A percentile compares a stretch with the other conserved stretches of the same genome.
Evolutionary conservation across 2,113 vertebrate genomes (phyloP).

Genomic region (Ptilonorhynchus violaceus): DNA sequence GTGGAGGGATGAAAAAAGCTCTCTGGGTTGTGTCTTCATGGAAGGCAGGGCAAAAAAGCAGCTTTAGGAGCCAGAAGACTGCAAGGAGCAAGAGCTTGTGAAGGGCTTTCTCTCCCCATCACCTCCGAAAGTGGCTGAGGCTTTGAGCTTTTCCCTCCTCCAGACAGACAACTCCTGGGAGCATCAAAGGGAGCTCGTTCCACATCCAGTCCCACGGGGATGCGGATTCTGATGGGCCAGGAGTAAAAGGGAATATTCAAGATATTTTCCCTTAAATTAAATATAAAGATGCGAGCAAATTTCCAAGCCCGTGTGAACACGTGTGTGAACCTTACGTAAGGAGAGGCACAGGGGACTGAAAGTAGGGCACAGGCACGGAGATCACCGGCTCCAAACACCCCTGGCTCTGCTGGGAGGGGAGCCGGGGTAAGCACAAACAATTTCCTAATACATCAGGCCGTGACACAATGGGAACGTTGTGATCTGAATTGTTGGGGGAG

Average conservation of each 20-base stretch:
- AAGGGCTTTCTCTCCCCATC: background rate
- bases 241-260: conserved; percentile 41
- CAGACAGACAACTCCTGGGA: conserved; percentile 1
- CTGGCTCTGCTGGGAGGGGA: background rate
- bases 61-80: background rate
- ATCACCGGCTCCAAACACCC: background rate
- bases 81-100: background rate
- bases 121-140: background rate
- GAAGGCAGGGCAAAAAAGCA: background rate
- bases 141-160: background rate
- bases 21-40: background rate
- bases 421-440: background rate
- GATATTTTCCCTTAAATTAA: conserved; percentile 41
- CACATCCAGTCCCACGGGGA: background rate
- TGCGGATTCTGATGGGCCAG: background rate
- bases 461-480: background rate
- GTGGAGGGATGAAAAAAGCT: background rate
- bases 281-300: background rate
- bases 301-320: background rate
- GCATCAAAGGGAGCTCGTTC: conserved; percentile 14
- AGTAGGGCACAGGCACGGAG: background rate
- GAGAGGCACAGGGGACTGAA: background rate
- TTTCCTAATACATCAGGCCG: background rate
- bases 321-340: background rate
- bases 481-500: background rate